Percentiles rank a stretch among this genome's conserved stretches.
These are phyloP conservation scores for Calonectris borealis DNA, from an alignment of 2,113 vertebrate species.

Conservation along the genomic window DNA sequence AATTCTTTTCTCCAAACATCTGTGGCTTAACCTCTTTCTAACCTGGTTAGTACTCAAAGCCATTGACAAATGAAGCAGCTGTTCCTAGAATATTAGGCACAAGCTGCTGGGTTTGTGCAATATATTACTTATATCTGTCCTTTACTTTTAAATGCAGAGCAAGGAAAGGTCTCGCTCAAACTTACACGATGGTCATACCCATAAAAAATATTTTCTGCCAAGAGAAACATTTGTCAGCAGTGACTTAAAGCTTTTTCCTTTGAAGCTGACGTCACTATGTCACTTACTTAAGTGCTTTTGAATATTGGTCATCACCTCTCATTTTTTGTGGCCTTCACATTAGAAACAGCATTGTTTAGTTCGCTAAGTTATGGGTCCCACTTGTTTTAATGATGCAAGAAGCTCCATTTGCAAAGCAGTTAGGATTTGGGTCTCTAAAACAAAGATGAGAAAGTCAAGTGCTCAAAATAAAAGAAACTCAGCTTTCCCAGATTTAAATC, in stretches of 20 bases:
- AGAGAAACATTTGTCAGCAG: not conserved
- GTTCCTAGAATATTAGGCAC: not conserved
- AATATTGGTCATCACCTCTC: not conserved
- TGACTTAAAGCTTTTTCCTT: not conserved
- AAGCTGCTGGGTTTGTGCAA: not conserved
- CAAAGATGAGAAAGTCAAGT: not conserved
- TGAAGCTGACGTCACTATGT: not conserved
- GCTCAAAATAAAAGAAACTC: not conserved
- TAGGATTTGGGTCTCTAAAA: not conserved
- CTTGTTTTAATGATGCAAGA: not conserved
- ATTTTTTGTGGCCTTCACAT: not conserved
- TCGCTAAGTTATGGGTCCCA: not conserved
- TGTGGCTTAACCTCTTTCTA: not conserved
- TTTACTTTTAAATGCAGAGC: not conserved
- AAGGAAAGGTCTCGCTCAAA: not conserved
- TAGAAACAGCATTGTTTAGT: not conserved
- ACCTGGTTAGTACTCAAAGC: not conserved
- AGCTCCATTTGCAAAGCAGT: not conserved
- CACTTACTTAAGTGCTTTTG: not conserved
- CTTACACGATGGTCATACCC: not conserved
- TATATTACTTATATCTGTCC: not conserved
- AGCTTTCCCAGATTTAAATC: not conserved
- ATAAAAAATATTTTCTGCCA: not conserved
- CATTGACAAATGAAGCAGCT: not conserved
- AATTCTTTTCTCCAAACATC: not conserved